Evolutionary conservation across 2,888 invertebrate species (phyloP), one percentile per base, ranked within the genome.

Genomic region (Drosophila histrio): DNA sequence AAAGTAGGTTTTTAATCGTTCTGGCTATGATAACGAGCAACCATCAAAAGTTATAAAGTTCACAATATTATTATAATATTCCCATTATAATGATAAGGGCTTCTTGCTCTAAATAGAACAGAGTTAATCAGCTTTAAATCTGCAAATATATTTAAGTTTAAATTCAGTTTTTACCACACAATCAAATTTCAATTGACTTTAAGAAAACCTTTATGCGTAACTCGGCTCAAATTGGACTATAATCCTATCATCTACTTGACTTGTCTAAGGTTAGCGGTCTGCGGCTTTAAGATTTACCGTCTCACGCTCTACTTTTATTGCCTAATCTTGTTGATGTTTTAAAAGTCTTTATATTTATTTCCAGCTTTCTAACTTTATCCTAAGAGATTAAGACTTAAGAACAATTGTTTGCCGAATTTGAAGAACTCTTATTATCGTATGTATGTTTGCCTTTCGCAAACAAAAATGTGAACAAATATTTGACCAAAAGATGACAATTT

Each of bases 311-410:
- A 24, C 22, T 22, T 41, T n/a, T 22, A 15, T n/a, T 26, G 6
- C 26, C 17, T 15, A 5, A 19, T 17, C n/a, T 19, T 50, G 26
- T 19, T 38, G 50, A 38, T 38, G 17, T n/a, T 32, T 24, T 34
- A 11, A 38, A n/a, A 38, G 17, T 26, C 26, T 26, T 50, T n/a
- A 26, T 5, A 36, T 26, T 38, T 50, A 50, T 50, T 50, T 38
- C 5, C 26, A 26, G 26, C 24, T 19, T 26, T 26, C 13, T 1
- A n/a, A 50, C 50, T 26, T 50, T 19, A 50, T 26, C 50, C 24
- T 5, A 19, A 17, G n/a, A 24, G 49, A 36, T 50, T 50, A 50
- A 19, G 26, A 26, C n/a, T 19, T 38, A n/a, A 8, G n/a, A 38
- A 34, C n/a, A 38, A 38, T 30, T 43, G 26, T 28, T 4, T 17